These are phyloP conservation scores for Drosophila sechellia DNA, from an alignment of 1,140 invertebrate genomes.

Conservation along the genomic window DNA sequence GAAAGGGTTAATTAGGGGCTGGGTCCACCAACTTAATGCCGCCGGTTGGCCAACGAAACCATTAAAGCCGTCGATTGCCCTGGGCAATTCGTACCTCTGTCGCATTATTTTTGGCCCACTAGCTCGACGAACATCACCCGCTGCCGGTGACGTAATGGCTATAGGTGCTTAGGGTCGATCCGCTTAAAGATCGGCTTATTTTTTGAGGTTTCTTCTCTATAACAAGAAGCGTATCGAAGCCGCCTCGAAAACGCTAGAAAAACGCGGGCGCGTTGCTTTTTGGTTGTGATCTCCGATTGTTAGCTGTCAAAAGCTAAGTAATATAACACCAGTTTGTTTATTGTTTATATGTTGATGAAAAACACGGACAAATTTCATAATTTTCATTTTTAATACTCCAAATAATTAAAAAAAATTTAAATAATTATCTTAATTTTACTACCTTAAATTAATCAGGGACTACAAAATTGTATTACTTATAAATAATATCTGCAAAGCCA, in stretches of 20 bases:
- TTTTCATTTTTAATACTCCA: too few relatives aligned
- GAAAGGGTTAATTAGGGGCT: constrained; percentile 75
- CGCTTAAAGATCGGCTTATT: neutral
- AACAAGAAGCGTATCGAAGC: neutral
- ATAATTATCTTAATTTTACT: neutral
- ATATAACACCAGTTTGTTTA: neutral
- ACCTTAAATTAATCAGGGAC: too few relatives aligned
- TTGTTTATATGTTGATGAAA: too few relatives aligned
- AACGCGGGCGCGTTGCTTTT: neutral
- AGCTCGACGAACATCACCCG: constrained; percentile 4
- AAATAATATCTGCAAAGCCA: neutral
- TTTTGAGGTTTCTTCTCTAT: neutral
- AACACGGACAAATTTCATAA: too few relatives aligned
- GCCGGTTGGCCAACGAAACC: constrained; percentile 61
- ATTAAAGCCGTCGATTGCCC: constrained; percentile 34
- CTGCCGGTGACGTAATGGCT: constrained; percentile 23
- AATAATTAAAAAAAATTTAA: neutral
- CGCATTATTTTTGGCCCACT: constrained; percentile 1
- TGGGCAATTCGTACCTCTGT: constrained; percentile 17
- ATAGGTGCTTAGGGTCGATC: neutral
- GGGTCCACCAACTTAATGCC: constrained; percentile 7
- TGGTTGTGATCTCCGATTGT: constrained; percentile 52
- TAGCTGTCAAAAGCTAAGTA: constrained; percentile 32
- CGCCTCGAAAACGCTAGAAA: constrained; percentile 24
- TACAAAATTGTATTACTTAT: too few relatives aligned